A percentile compares a stretch with the other conserved stretches of the same genome.
phyloP scores from a whole-genome alignment of 30 jellyfish, hydroid and myxozoan species.

The Pseudorhiza aurosa region DNA sequence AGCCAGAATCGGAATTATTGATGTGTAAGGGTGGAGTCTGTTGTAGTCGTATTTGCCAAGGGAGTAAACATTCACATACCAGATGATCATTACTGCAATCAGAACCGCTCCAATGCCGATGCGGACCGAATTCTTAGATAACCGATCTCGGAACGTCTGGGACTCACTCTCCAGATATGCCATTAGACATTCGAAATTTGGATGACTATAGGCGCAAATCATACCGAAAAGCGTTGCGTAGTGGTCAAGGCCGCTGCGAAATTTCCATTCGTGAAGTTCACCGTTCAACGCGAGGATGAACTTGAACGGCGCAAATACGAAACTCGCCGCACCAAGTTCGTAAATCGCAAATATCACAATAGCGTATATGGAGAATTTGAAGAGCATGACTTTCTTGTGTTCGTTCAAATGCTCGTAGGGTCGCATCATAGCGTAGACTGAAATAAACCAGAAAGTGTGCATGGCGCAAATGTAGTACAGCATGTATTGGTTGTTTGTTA shows the following conservation, averaged over 20 bases:
- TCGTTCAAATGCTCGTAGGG: slow-evolving; percentile 92
- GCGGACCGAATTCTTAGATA: not conserved
- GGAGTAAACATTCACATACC: slow-evolving; percentile 77
- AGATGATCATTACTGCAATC: slow-evolving; percentile 7
- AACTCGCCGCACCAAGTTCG: slow-evolving; percentile 80
- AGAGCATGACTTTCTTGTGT: slow-evolving; percentile 63
- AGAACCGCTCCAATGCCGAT: slow-evolving; percentile 10
- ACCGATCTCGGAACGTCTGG: not conserved
- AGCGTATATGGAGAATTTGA: slow-evolving; percentile 72
- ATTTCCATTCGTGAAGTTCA: slow-evolving; percentile 90
- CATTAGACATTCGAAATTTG: slow-evolving; percentile 66
- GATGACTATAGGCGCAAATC: slow-evolving; percentile 94
- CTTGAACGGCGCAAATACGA: slow-evolving; percentile 77
- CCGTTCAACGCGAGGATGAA: slow-evolving; percentile 59
- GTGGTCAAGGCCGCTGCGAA: slow-evolving; percentile 93
- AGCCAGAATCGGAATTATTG: slow-evolving; percentile 79
- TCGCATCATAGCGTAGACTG: slow-evolving; percentile 97
- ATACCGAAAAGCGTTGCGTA: slow-evolving; percentile 91
- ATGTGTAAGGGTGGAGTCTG: slow-evolving; percentile 91
- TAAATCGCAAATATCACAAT: slow-evolving; percentile 53
- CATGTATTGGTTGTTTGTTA: slow-evolving; percentile 87
- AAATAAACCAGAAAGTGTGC: slow-evolving; percentile 96
- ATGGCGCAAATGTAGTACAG: slow-evolving; percentile 95
- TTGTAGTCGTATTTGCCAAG: slow-evolving; percentile 82
- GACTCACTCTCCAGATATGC: slow-evolving; percentile 39